Evolutionary conservation across 2,797 vertebrate species (phyloP).

Genomic region (Tenualosa thibaudeaui): DNA sequence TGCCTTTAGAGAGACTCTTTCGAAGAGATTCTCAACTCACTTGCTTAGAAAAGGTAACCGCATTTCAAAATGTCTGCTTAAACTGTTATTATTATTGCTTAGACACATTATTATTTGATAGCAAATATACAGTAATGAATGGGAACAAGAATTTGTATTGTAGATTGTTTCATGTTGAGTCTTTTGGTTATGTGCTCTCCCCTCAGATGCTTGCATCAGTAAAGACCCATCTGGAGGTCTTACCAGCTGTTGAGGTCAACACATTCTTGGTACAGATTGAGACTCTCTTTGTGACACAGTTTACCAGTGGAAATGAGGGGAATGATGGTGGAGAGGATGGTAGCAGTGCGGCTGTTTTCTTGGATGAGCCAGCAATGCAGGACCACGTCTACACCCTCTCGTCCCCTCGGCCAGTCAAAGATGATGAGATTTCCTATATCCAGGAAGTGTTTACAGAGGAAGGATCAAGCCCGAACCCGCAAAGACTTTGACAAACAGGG

Average conservation of each 20-base stretch:
- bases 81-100: neutral
- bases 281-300: conserved; percentile 83
- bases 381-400: conserved; percentile 43
- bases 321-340: conserved; percentile 57
- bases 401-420: conserved; percentile 46
- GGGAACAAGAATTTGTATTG: neutral
- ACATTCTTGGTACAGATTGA: conserved; percentile 88
- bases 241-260: conserved; percentile 80
- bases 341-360: conserved; percentile 49
- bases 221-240: conserved; percentile 82
- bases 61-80: neutral
- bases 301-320: conserved; percentile 68
- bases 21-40: conserved; percentile 89
- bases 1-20: conserved; percentile 90
- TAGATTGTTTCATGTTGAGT: neutral
- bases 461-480: neutral
- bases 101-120: neutral
- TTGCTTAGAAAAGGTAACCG: conserved; percentile 92
- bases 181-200: conserved; percentile 12
- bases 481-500: neutral
- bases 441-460: conserved; percentile 22
- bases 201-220: conserved; percentile 89
- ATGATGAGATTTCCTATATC: conserved; percentile 26
- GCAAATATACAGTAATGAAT: neutral
- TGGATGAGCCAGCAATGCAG: conserved; percentile 44